Evolutionary conservation across 1,140 invertebrate genomes (phyloP).

Genomic region (Colletes latitarsis): DNA sequence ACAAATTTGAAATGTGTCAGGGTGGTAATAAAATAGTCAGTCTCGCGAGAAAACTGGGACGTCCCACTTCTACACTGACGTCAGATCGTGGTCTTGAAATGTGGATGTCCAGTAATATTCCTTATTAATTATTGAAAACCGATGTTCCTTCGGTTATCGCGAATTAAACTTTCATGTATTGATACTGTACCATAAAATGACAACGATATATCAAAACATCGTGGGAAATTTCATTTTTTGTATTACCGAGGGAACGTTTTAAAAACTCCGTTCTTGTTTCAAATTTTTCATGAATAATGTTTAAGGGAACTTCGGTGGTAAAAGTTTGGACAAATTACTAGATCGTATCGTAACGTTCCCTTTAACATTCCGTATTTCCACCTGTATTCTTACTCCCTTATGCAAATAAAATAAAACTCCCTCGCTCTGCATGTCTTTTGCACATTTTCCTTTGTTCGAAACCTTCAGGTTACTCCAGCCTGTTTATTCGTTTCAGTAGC

Average conservation of each 20-base stretch:
- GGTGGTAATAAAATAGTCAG: constrained; percentile 18
- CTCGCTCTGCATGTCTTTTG: not conserved
- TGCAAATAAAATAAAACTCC: constrained; percentile 1
- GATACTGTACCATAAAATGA: too few species aligned
- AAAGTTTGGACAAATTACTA: too few species aligned
- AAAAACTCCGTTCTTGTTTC: too few species aligned
- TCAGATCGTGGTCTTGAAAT: constrained; percentile 1
- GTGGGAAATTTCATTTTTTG: too few species aligned
- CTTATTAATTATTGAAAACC: constrained; percentile 7
- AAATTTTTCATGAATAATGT: not conserved
- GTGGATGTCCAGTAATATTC: not conserved
- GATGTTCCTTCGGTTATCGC: not conserved
- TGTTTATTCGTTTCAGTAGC: constrained; percentile 20
- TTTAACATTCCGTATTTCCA: not conserved
- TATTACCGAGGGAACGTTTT: too few species aligned
- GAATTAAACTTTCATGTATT: not conserved
- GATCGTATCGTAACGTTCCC: not conserved
- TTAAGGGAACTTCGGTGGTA: not conserved
- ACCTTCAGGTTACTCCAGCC: not conserved
- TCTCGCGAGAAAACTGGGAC: not conserved
- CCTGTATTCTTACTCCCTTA: not conserved
- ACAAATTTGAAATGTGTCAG: not conserved
- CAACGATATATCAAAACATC: too few species aligned
- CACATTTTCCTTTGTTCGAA: not conserved
- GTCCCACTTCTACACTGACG: constrained; percentile 10